Conservation (phyloP, 2,113 vertebrate genomes). For the Lagopus leucura region DNA sequence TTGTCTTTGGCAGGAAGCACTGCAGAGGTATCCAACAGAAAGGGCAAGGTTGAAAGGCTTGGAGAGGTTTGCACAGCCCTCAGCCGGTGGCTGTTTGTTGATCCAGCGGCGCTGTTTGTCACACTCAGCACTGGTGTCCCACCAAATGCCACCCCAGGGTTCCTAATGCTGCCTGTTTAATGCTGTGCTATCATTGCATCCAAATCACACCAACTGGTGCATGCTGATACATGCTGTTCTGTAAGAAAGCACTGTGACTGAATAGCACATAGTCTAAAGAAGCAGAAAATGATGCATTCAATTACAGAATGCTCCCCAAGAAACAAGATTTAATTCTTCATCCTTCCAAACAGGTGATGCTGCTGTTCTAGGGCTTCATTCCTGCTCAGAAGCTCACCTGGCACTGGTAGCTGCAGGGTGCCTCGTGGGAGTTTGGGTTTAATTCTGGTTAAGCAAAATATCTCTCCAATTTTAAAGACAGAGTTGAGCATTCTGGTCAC, state of each 20-base stretch:
- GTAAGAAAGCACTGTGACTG: background rate
- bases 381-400: background rate
- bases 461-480: background rate
- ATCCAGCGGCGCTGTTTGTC: background rate
- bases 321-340: background rate
- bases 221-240: background rate
- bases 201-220: background rate
- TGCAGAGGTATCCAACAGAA: background rate
- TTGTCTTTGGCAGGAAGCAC: conserved; percentile 28
- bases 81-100: background rate
- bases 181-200: background rate
- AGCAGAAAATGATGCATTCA: background rate
- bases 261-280: background rate
- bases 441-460: background rate
- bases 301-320: background rate
- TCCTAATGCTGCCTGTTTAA: background rate
- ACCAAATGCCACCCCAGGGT: background rate
- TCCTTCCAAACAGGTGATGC: background rate
- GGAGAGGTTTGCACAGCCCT: background rate
- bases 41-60: background rate
- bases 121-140: background rate
- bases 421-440: background rate
- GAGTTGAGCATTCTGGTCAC: background rate
- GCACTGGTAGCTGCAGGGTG: background rate
- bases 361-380: background rate